Evolutionary conservation across 2,888 invertebrate species (phyloP).

Genomic region (Agriopis aurantiaria): DNA sequence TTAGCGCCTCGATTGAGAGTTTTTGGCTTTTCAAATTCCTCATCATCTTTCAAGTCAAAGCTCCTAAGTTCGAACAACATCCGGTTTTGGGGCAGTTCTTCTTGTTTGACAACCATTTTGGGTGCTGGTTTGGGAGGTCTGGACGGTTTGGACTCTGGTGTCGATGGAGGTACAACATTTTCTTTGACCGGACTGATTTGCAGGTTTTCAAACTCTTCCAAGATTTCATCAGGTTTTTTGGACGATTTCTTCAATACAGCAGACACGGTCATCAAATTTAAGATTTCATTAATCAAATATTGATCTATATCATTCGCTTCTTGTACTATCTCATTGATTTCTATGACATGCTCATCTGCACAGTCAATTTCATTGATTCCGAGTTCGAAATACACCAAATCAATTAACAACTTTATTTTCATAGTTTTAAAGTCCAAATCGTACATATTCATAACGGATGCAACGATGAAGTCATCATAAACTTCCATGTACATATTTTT

Average conservation of each 20-base stretch:
- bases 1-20: neutral
- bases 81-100: constrained; percentile 68
- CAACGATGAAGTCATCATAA: constrained; percentile 56
- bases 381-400: constrained; percentile 68
- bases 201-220: constrained; percentile 51
- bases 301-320: constrained; percentile 47
- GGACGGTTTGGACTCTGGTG: constrained; percentile 59
- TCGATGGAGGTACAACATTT: constrained; percentile 49
- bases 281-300: constrained; percentile 64
- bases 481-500: constrained; percentile 39
- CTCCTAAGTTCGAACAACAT: constrained; percentile 66
- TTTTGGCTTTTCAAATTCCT: constrained; percentile 48
- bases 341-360: constrained; percentile 63
- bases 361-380: constrained; percentile 51
- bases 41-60: constrained; percentile 61
- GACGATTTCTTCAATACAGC: constrained; percentile 55
- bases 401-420: constrained; percentile 63
- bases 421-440: constrained; percentile 52
- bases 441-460: constrained; percentile 48
- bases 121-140: constrained; percentile 49
- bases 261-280: constrained; percentile 66
- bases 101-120: constrained; percentile 60
- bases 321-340: constrained; percentile 64
- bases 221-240: constrained; percentile 53
- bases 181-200: constrained; percentile 27